Evolutionary conservation across 2,113 vertebrate genomes (phyloP), one percentile per base, ranked within the genome.

Genomic region (Paramisgurnus dabryanus): DNA sequence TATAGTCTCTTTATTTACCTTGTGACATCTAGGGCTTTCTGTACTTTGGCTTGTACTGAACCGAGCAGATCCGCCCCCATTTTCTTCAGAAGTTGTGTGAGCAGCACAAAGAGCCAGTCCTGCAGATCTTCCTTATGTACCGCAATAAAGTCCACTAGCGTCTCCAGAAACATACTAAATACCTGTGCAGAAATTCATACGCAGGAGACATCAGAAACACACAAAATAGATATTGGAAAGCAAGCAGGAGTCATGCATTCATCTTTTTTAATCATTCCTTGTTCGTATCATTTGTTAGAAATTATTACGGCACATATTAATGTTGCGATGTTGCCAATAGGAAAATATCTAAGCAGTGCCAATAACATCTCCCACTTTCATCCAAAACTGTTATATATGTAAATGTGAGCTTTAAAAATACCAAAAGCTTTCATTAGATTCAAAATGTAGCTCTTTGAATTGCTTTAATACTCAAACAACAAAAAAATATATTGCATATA

Each of bases 141-240:
- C 85, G 89, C 92, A 85, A 99, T 95, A 90, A 99, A 98, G 89
- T 99, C 97, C 43, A 99, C 96, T 67, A 99, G 91, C 0, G 97
- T 99, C 90, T 99, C 97, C 93, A 99, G 91, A 93, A 99, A 99
- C 96, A 99, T 98, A 87, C 97, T 98, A 93, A 98, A 99, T 41
- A 99, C 96, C 97, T 99, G 87, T 4, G 89, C 85, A 83, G 73
- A 47, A 84, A 67, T 76, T 68, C 84, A n/a, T 80, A 5, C 69
- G 45, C 22, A 40, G 70, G 60, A 49, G 18, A 71, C 18, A 76
- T 58, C 27, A 75, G 34, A 50, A n/a, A 67, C 5, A 58, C 8
- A 55, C 9, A 49, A 64, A 27, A 4, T 3, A 6, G 17, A 57
- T 3, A n/a, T 6, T 17, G 18, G n/a, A 15, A 4, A 18, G 55